Base-by-base conservation (phyloP, 2,888 invertebrate genomes). In the Erynnis tages region DNA sequence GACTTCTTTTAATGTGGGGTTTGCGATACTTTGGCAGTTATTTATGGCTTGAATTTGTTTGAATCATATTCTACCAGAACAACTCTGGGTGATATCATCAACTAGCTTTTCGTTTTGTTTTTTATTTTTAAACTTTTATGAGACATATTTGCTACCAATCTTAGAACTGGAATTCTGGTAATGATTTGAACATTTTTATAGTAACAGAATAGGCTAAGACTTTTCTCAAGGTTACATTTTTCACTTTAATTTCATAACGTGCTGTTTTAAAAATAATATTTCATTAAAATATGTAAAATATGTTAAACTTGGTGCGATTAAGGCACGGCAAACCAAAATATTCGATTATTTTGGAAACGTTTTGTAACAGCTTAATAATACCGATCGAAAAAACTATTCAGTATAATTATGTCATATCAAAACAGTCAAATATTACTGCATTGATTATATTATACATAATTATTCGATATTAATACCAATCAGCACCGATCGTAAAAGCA, bases 391-490 rank as follows among this genome's bases (percentile, higher is more conserved):
- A 13, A 21, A 19, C 17, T 30, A 30, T 44, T 35, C 19, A 4
- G 19, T 29, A 43, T 32, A 50, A 50, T 43, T 43, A 50, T 50
- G 35, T 50, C 50, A 43, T 50, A 43, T 43, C 8, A 19, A 14
- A 35, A 43, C 21, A 17, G 29, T 13, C 50, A 34, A 50, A 50
- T 50, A 35, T 43, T 27, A 27, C 49, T 43, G 43, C 29, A 35
- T 43, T 19, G 43, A 50, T 35, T 35, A 50, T 41, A 43, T 27
- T 50, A 50, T 50, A 43, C 50, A 50, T 50, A 50, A 43, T 50
- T 43, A 50, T 50, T 50, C 19, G 50, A 41, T 50, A 43, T 50
- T 50, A 43, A 50, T 34, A 49, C 41, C 49, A 49, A 49, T 49
- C 48, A 49, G 32, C 48, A 30, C 30, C 32, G 30, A 11, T 41